A percentile compares a stretch with the other conserved stretches of the same genome.
Evolutionary conservation across 2,113 vertebrate genomes (phyloP).

Genomic region (Ahaetulla prasina): DNA sequence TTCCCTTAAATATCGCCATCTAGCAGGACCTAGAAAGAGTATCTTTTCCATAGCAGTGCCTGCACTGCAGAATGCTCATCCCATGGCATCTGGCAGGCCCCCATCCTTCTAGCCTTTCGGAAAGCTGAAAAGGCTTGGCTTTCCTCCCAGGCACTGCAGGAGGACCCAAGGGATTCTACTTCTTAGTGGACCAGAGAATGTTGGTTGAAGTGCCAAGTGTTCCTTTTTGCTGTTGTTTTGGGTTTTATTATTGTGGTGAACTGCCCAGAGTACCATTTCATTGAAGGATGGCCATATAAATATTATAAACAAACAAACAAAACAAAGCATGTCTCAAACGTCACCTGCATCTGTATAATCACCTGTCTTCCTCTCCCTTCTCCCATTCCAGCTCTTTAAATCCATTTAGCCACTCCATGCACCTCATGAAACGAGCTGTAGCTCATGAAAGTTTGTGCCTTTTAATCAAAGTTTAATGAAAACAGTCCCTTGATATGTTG

Average conservation of each 20-base stretch:
- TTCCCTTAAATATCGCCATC: not conserved
- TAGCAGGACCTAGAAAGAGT: not conserved
- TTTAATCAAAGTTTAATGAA: not conserved
- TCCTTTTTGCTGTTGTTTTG: not conserved
- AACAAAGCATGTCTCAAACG: too few species aligned
- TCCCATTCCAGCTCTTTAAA: not conserved
- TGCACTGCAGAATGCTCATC: not conserved
- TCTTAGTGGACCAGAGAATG: not conserved
- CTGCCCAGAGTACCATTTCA: not conserved
- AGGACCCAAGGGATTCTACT: not conserved
- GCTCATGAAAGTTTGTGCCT: not conserved
- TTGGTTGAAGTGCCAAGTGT: not conserved
- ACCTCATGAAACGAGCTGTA: not conserved
- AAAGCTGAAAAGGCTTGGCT: not conserved
- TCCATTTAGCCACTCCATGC: not conserved
- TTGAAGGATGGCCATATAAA: not conserved
- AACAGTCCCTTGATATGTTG: too few species aligned
- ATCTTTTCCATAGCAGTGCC: not conserved
- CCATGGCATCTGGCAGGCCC: not conserved
- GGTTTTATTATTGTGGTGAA: not conserved
- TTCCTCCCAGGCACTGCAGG: not conserved
- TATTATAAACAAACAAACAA: not conserved
- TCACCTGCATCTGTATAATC: not conserved
- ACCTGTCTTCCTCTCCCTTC: not conserved
- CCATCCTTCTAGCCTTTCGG: not conserved